Evolutionary conservation across 2,888 invertebrate species (phyloP), one percentile per base, ranked within the genome.

Genomic region (Nineta flava): DNA sequence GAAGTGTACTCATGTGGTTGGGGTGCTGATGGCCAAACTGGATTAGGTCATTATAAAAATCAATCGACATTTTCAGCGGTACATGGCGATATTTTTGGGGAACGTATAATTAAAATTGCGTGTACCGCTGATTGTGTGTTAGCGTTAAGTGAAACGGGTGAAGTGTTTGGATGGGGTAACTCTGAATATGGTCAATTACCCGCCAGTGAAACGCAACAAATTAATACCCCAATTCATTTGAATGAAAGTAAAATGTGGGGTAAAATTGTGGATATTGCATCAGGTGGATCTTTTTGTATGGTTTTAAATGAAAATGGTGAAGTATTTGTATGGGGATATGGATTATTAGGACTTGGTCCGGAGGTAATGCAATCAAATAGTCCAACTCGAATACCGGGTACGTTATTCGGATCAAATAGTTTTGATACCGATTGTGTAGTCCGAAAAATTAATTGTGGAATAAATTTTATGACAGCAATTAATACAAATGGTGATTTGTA

Each of bases 111-210:
- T 9, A 84, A 90, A 65, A 62, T 96, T 0, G 75, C 88, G 0
- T 83, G 84, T 45, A 72, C 79, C 40, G 87, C 81, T 0, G 94
- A 95, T 65, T 92, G 90, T 65, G 86, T 88, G 12, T 66, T 97
- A 53, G 96, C 95, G 9, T 65, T 95, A 26, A 91, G 81, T 67
- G 87, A 91, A 55, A 79, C 81, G 58, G 94, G 95, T 3, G 87
- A 93, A 59, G 74, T 93, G 2, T 96, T 94, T 68, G 96, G 94
- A 1, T 97, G 96, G 95, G 96, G 97, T 7, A 96, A 94, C 65
- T 83, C 87, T 0, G 96, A 97, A 67, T 95, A 94, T 61, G 81
- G 81, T 0, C 96, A 96, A 65, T 70, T 97, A 35, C 71, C 76
- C 21, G 66, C 72, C 58, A 68, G 62, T 9, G 66, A 70, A 9